phyloP scores from a whole-genome alignment of 1,140 invertebrate species.

The Manduca sexta region DNA sequence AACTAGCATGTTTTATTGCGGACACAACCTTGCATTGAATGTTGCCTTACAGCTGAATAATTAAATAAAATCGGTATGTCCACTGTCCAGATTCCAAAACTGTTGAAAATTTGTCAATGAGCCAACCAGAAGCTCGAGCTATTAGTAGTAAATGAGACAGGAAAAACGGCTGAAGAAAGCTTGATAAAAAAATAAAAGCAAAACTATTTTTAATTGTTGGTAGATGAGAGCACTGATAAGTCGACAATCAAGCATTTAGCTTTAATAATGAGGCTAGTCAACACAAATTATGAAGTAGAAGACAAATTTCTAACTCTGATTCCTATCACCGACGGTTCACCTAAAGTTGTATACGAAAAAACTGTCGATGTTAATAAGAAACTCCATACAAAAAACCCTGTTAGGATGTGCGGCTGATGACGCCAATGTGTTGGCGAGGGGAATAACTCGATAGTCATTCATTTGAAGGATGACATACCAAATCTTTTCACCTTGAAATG shows the following conservation, averaged over 20 bases:
- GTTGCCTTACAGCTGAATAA: too few species aligned
- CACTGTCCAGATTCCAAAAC: too few species aligned
- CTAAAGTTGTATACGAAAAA: slow-evolving; percentile 20
- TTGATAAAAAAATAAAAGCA: slow-evolving; percentile 3
- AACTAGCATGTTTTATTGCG: too few species aligned
- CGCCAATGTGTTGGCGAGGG: too few species aligned
- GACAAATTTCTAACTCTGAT: slow-evolving; percentile 35
- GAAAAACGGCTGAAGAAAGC: slow-evolving; percentile 1
- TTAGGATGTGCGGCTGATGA: too few species aligned
- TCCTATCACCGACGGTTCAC: slow-evolving; percentile 21
- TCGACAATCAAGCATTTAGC: slow-evolving; percentile 22
- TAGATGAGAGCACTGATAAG: slow-evolving; percentile 35
- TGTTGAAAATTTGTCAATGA: background rate
- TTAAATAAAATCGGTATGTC: too few species aligned
- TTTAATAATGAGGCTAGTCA: slow-evolving; percentile 18
- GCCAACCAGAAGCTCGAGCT: slow-evolving; percentile 2
- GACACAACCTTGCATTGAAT: too few species aligned
- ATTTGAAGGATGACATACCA: too few species aligned
- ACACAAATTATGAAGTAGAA: slow-evolving; percentile 2
- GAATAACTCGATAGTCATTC: too few species aligned
- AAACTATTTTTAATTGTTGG: slow-evolving; percentile 26
- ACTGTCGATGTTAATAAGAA: too few species aligned
- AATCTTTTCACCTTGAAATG: too few species aligned
- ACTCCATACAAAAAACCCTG: too few species aligned
- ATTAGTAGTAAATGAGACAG: slow-evolving; percentile 5